Evolutionary conservation across 2,888 invertebrate species (phyloP).

Genomic region (Ormyrus pomaceus): DNA sequence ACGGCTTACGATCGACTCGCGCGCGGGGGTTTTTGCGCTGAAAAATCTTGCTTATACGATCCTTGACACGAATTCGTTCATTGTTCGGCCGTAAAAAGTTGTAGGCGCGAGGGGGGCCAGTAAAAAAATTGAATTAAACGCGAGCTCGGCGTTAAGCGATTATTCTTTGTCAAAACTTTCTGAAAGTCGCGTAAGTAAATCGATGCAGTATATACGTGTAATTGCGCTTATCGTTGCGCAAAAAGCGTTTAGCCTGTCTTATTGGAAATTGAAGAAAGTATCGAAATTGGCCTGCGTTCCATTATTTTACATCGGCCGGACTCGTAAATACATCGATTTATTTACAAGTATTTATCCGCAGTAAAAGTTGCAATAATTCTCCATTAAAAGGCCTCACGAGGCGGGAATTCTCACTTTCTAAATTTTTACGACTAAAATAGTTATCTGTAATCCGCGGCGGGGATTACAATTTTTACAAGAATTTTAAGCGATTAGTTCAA

Average conservation of each 20-base stretch:
- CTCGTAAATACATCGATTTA: neutral
- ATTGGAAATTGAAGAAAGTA: neutral
- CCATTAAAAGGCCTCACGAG: constrained; percentile 19
- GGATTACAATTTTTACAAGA: no score
- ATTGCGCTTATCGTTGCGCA: neutral
- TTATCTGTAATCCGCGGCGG: no score
- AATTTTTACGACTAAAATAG: constrained; percentile 23
- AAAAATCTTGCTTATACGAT: constrained; percentile 29
- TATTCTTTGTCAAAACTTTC: constrained; percentile 1
- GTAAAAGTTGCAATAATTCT: constrained; percentile 23
- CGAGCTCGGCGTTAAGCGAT: constrained; percentile 17
- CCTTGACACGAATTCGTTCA: constrained; percentile 51
- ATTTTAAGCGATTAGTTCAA: no score
- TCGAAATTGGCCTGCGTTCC: neutral
- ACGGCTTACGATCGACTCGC: neutral
- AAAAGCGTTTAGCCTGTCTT: neutral
- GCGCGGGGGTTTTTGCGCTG: constrained; percentile 11
- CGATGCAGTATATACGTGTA: neutral
- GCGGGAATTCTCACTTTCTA: constrained; percentile 42
- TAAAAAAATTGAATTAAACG: constrained; percentile 6
- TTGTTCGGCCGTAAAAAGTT: constrained; percentile 47
- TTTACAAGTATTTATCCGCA: no score
- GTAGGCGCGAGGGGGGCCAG: neutral
- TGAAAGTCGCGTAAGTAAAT: neutral
- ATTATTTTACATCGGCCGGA: neutral